These are phyloP conservation scores for Nyleta sp. DNA, from an alignment of 2,888 invertebrate species.

Conservation along the genomic window DNA sequence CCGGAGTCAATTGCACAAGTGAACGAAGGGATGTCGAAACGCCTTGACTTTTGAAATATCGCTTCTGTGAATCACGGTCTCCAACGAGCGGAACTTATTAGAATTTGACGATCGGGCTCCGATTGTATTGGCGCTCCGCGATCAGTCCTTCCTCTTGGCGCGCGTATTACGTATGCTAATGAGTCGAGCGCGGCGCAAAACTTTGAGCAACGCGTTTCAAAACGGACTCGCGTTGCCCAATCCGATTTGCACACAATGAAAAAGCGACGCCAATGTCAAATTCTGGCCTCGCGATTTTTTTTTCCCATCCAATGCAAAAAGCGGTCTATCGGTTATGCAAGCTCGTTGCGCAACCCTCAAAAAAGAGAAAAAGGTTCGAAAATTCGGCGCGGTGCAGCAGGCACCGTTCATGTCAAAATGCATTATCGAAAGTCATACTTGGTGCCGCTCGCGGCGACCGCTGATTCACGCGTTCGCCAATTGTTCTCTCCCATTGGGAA, in stretches of 20 bases:
- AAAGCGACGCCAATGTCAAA: slow-evolving; percentile 52
- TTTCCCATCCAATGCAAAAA: slow-evolving; percentile 3
- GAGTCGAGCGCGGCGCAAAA: slow-evolving; percentile 35
- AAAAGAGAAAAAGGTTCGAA: too few relatives aligned
- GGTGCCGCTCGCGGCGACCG: too few relatives aligned
- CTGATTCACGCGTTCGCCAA: slow-evolving; percentile 21
- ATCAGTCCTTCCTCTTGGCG: slow-evolving; percentile 42
- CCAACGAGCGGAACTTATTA: slow-evolving; percentile 69
- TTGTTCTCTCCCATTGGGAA: slow-evolving; percentile 11
- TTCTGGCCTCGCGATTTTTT: slow-evolving; percentile 39
- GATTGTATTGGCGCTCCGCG: slow-evolving; percentile 39
- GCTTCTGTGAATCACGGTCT: slow-evolving; percentile 74
- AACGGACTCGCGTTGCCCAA: slow-evolving; percentile 47
- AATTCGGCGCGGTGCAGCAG: too few relatives aligned
- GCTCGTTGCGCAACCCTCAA: neutral
- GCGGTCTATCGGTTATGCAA: neutral
- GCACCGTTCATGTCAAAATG: too few relatives aligned
- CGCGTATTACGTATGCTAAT: slow-evolving; percentile 48
- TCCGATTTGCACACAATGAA: slow-evolving; percentile 54
- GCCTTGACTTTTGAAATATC: slow-evolving; percentile 74
- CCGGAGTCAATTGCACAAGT: slow-evolving; percentile 75
- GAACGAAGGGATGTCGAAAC: slow-evolving; percentile 77
- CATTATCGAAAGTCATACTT: too few relatives aligned
- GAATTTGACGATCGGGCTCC: slow-evolving; percentile 59
- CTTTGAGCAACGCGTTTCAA: slow-evolving; percentile 46